Conservation (phyloP, 2,888 invertebrate species). For the Eremobia ochroleuca region DNA sequence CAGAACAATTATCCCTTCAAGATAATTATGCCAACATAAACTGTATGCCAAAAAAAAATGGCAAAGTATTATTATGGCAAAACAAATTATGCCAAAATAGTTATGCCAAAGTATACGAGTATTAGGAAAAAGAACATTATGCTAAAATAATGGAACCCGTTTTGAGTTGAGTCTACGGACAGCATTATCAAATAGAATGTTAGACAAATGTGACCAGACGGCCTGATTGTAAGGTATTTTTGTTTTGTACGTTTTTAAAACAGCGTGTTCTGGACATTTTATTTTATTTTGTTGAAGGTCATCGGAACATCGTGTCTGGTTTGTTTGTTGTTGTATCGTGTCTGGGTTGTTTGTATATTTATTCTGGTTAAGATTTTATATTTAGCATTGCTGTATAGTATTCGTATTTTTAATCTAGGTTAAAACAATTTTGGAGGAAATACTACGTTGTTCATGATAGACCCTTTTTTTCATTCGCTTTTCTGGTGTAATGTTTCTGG, state of each 20-base stretch:
- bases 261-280: slow-evolving; percentile 3
- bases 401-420: slow-evolving; percentile 13
- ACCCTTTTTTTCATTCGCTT: slow-evolving; percentile 6
- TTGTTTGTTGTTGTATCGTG: background rate
- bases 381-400: slow-evolving; percentile 9
- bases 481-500: background rate
- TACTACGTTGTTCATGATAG: background rate
- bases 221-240: slow-evolving; percentile 5
- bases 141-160: no score
- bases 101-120: no score
- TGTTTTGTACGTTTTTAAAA: slow-evolving; percentile 33
- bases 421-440: slow-evolving; percentile 3
- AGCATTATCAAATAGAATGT: slow-evolving; percentile 11
- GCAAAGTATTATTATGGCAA: no score
- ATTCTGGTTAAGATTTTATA: slow-evolving; percentile 30
- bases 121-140: no score
- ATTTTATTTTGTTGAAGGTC: slow-evolving; percentile 13
- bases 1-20: no score
- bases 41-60: no score
- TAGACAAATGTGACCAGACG: slow-evolving; percentile 23
- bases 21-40: no score
- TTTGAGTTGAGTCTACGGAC: background rate
- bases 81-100: no score
- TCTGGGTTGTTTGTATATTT: slow-evolving; percentile 4
- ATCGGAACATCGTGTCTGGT: background rate